Conservation (phyloP, 2,797 vertebrate species). For the Characodon lateralis region DNA sequence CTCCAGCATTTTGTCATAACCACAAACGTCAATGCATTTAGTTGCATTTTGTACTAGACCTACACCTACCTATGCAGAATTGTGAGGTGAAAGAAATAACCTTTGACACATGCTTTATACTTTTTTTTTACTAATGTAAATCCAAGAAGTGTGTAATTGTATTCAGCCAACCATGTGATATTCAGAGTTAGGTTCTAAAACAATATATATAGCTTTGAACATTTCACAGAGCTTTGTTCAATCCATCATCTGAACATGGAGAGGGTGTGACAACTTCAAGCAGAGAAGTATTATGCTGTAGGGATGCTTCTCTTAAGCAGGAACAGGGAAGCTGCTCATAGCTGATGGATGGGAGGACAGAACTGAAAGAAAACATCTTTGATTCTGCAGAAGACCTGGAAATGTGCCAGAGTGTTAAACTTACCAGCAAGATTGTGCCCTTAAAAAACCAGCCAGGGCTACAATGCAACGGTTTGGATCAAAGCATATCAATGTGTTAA, state of each 20-base stretch:
- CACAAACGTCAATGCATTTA: neutral
- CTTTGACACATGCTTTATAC: neutral
- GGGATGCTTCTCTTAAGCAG: too few species aligned
- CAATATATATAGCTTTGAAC: too few species aligned
- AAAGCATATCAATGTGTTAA: neutral
- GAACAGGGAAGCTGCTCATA: too few species aligned
- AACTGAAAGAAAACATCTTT: too few species aligned
- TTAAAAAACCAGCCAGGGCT: neutral
- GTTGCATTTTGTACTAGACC: neutral
- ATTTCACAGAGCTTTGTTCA: too few species aligned
- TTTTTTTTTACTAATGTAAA: neutral
- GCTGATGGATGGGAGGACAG: too few species aligned
- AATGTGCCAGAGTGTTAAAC: neutral
- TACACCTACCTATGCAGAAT: neutral
- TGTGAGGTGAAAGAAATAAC: neutral
- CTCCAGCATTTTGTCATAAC: neutral
- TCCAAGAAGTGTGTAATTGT: neutral
- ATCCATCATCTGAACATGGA: too few species aligned
- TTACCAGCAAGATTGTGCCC: neutral
- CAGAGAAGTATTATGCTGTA: too few species aligned
- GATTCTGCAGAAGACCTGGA: neutral
- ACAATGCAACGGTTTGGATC: neutral
- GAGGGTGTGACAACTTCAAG: too few species aligned
- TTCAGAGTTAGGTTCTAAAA: neutral
- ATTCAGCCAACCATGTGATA: neutral